phyloP scores from a whole-genome alignment of 1,140 invertebrate species.

The Drosophila kohkoa region DNA sequence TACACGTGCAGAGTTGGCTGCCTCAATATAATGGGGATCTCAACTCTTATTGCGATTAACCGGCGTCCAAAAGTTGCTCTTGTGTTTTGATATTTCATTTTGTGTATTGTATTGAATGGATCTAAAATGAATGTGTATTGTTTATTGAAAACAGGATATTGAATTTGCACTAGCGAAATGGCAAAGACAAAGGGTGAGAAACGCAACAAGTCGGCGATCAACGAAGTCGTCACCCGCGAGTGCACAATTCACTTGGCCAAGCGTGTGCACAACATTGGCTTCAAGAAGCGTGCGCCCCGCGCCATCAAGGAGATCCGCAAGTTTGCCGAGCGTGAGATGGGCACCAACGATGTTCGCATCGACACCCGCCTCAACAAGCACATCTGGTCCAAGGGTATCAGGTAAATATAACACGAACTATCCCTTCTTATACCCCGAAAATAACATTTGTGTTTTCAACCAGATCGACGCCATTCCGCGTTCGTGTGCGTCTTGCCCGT shows the following conservation, averaged over 20 bases:
- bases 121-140: slow-evolving; percentile 12
- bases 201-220: slow-evolving; percentile 96
- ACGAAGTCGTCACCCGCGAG: slow-evolving; percentile 99
- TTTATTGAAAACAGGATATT: slow-evolving; percentile 62
- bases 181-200: slow-evolving; percentile 92
- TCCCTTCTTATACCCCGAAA: slow-evolving; percentile 42
- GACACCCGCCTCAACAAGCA: slow-evolving; percentile 99
- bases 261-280: slow-evolving; percentile 97
- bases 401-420: slow-evolving; percentile 87
- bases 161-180: slow-evolving; percentile 86
- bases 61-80: slow-evolving; percentile 24
- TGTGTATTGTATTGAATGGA: slow-evolving; percentile 1
- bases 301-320: slow-evolving; percentile 99
- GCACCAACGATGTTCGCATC: slow-evolving; percentile 98
- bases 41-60: slow-evolving; percentile 22
- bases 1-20: slow-evolving; percentile 11
- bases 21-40: slow-evolving; percentile 12
- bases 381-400: slow-evolving; percentile 99
- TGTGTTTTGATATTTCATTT: slow-evolving; percentile 42
- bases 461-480: slow-evolving; percentile 95
- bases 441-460: slow-evolving; percentile 17
- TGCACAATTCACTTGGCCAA: slow-evolving; percentile 99
- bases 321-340: slow-evolving; percentile 99
- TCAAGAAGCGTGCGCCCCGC: slow-evolving; percentile 97
- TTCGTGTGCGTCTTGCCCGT: slow-evolving; percentile 95